These are phyloP conservation scores for Cheilosia pagana DNA, from an alignment of 2,888 invertebrate genomes.

Conservation along the genomic window DNA sequence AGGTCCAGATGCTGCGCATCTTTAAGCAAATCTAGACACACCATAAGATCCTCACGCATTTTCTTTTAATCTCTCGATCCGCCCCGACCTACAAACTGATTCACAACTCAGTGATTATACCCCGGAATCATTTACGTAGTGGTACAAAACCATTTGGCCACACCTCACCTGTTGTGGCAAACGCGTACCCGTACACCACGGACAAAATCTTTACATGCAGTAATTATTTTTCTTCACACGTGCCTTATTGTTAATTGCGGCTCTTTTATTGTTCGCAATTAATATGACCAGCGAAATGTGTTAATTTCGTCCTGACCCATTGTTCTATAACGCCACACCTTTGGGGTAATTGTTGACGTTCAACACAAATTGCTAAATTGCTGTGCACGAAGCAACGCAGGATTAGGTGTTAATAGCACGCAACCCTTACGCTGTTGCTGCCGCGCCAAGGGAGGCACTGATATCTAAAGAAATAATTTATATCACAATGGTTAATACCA, in stretches of 20 bases:
- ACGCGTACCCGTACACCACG: neutral
- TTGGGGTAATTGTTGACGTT: constrained; percentile 30
- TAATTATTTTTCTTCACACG: constrained; percentile 6
- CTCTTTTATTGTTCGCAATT: constrained; percentile 33
- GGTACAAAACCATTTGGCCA: too few relatives aligned
- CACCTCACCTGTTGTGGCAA: too few relatives aligned
- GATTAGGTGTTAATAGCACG: constrained; percentile 57
- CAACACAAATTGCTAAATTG: constrained; percentile 36
- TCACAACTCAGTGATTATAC: too few relatives aligned
- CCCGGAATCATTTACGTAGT: too few relatives aligned
- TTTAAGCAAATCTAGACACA: too few relatives aligned
- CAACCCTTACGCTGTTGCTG: constrained; percentile 17
- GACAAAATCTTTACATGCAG: constrained; percentile 6
- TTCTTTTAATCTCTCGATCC: too few relatives aligned
- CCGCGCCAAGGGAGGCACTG: too few relatives aligned
- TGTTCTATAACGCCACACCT: constrained; percentile 9
- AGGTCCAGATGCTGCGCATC: too few relatives aligned
- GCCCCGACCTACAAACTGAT: too few relatives aligned
- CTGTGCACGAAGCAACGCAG: constrained; percentile 34
- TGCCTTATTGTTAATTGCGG: constrained; percentile 15
- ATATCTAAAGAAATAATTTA: too few relatives aligned
- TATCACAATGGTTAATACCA: too few relatives aligned
- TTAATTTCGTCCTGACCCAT: constrained; percentile 14
- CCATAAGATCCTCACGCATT: too few relatives aligned
- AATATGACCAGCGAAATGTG: constrained; percentile 20